Evolutionary conservation across 2,888 invertebrate species (phyloP).

Genomic region (Allacma fusca): DNA sequence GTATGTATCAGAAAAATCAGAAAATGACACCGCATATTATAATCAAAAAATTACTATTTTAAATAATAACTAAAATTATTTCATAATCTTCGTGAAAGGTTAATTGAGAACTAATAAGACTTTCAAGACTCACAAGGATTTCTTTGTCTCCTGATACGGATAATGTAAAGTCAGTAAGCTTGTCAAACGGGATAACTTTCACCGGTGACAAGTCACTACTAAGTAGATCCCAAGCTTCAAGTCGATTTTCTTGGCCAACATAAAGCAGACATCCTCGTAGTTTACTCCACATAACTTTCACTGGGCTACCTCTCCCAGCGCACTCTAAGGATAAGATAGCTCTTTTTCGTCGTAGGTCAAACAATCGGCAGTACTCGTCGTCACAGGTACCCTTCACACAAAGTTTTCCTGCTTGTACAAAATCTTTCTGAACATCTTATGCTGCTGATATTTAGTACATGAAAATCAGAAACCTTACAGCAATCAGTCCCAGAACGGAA

Average conservation of each 20-base stretch:
- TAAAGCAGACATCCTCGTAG: constrained; percentile 52
- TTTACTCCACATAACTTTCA: constrained; percentile 54
- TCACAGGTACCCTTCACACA: constrained; percentile 46
- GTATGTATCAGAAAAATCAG: background rate
- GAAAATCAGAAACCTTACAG: constrained; percentile 17
- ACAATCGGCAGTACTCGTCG: constrained; percentile 55
- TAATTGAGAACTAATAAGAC: constrained; percentile 9
- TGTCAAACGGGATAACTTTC: constrained; percentile 52
- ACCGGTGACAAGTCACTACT: constrained; percentile 54
- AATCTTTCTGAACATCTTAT: too few species aligned
- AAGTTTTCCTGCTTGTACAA: background rate
- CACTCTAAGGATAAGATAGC: constrained; percentile 50
- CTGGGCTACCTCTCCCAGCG: constrained; percentile 45
- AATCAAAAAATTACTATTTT: too few species aligned
- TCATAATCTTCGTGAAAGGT: too few species aligned
- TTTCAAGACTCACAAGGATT: constrained; percentile 42
- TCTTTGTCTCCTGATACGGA: constrained; percentile 35
- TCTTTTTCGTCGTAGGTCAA: constrained; percentile 50
- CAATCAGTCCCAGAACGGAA: constrained; percentile 37
- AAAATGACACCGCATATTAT: too few species aligned
- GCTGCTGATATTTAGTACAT: too few species aligned
- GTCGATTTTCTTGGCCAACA: constrained; percentile 49
- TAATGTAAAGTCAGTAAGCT: constrained; percentile 52
- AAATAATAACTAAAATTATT: too few species aligned
- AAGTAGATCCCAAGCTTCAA: constrained; percentile 55